phyloP scores from a whole-genome alignment of 2,113 vertebrate species.

The Heterotilapia buettikoferi region DNA sequence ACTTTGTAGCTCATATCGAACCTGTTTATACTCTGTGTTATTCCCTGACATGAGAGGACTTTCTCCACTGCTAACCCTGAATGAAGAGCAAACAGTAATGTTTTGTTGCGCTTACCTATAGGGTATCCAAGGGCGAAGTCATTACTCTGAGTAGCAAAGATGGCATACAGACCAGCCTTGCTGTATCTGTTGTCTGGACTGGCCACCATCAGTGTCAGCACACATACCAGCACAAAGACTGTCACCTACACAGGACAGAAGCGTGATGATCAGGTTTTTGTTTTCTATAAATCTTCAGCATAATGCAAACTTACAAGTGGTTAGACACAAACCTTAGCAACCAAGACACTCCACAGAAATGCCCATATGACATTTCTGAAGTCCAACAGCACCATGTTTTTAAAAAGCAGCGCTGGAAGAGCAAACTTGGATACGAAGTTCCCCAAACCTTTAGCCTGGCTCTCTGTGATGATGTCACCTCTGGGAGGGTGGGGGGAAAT shows the following conservation, averaged over 20 bases:
- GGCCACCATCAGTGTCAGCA: constrained; percentile 86
- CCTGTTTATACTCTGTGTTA: neutral
- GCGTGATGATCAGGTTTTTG: neutral
- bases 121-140: constrained; percentile 97
- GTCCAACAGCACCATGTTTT: constrained; percentile 95
- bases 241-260: constrained; percentile 70
- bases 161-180: constrained; percentile 93
- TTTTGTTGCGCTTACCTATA: constrained; percentile 80
- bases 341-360: constrained; percentile 88
- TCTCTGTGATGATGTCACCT: constrained; percentile 84
- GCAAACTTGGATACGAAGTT: constrained; percentile 95
- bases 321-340: constrained; percentile 73
- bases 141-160: constrained; percentile 97
- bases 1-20: neutral
- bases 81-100: neutral
- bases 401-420: constrained; percentile 91
- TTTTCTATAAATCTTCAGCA: neutral
- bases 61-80: neutral
- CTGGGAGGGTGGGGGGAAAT: constrained; percentile 22
- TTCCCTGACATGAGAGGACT: neutral
- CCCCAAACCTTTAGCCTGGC: constrained; percentile 89
- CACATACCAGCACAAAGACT: constrained; percentile 86
- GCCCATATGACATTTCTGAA: constrained; percentile 91
- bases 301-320: neutral
- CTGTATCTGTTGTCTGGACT: constrained; percentile 84